phyloP scores from a whole-genome alignment of 1,140 invertebrate species.

The Drosophila grimshawi region DNA sequence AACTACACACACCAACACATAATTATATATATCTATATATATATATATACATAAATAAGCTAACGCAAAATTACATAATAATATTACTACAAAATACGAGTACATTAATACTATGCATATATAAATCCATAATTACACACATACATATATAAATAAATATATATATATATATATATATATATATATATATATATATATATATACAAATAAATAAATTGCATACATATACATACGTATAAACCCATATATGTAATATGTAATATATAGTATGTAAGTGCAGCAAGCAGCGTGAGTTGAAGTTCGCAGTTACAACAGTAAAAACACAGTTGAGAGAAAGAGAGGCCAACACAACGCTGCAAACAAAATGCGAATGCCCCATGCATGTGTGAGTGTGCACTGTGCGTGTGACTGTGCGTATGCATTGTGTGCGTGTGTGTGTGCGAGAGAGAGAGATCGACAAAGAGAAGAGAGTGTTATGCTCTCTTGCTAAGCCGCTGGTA shows the following conservation, averaged over 20 bases:
- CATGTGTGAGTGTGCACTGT: conserved; percentile 34
- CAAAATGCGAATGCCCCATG: conserved; percentile 49
- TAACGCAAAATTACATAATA: conserved; percentile 80
- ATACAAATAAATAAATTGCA: conserved; percentile 48
- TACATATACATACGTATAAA: conserved; percentile 45
- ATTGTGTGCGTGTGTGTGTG: conserved; percentile 26
- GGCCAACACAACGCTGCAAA: neutral
- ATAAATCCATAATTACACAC: conserved; percentile 43
- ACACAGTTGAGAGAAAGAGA: neutral
- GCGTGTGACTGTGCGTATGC: neutral
- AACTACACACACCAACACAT: conserved; percentile 61
- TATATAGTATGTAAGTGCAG: conserved; percentile 64
- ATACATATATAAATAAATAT: conserved; percentile 26
- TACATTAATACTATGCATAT: conserved; percentile 44
- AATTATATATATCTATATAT: conserved; percentile 40
- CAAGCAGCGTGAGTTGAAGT: conserved; percentile 18
- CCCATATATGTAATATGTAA: conserved; percentile 66
- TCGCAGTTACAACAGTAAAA: conserved; percentile 21
- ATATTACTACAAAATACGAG: conserved; percentile 69
- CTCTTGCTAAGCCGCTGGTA: conserved; percentile 58
- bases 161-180: conserved; percentile 16
- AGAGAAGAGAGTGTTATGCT: conserved; percentile 33
- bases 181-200: conserved; percentile 41
- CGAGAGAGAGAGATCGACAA: neutral
- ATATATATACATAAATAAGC: conserved; percentile 67